Percentiles rank a stretch among this genome's conserved stretches.
Conservation (phyloP, 2,797 vertebrate genomes). For the Emys orbicularis region DNA sequence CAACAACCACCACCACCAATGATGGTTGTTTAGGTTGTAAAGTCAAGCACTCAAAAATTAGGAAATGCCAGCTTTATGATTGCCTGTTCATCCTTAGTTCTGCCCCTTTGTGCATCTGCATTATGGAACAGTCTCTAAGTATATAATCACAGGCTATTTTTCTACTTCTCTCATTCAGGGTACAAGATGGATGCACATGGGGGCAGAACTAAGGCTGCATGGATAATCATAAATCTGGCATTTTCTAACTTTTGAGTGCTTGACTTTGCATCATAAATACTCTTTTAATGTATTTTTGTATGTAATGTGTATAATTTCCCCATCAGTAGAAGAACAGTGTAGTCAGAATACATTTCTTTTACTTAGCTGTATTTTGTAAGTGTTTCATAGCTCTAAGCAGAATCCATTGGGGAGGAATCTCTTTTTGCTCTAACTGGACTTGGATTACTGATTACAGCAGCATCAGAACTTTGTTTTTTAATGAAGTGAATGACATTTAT, state of each 20-base stretch:
- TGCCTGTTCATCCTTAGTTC: neutral
- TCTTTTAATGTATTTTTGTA: neutral
- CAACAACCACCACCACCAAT: neutral
- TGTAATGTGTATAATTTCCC: neutral
- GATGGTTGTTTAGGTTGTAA: neutral
- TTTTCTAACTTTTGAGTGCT: neutral
- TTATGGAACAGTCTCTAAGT: neutral
- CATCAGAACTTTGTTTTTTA: constrained; percentile 72
- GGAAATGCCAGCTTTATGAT: neutral
- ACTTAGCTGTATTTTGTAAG: neutral
- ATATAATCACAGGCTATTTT: neutral
- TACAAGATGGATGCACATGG: neutral
- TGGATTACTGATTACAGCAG: constrained; percentile 63
- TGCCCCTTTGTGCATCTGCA: neutral
- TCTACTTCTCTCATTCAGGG: neutral
- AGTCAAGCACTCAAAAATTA: neutral
- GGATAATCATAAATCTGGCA: neutral
- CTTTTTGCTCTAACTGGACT: constrained; percentile 3
- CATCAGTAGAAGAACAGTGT: neutral
- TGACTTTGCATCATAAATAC: neutral
- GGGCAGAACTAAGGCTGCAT: neutral
- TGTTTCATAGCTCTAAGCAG: neutral
- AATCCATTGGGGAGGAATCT: neutral
- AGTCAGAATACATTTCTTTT: neutral
- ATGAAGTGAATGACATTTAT: constrained; percentile 82